These are phyloP conservation scores for Thunnus maccoyii DNA, from an alignment of 2,113 vertebrate genomes.

Conservation along the genomic window DNA sequence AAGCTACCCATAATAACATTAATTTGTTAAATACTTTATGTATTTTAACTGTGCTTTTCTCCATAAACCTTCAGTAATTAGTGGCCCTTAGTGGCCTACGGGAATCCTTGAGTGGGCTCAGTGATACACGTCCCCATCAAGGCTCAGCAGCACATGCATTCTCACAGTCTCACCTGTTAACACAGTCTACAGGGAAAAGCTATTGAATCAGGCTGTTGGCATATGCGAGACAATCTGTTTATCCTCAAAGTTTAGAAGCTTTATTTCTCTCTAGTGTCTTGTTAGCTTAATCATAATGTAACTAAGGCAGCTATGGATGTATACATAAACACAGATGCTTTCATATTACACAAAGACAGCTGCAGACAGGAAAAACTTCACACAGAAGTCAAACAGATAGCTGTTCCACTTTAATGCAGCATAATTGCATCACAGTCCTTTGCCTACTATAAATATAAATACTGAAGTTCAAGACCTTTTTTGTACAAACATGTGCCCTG, in stretches of 20 bases:
- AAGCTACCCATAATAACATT: neutral
- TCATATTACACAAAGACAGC: constrained; percentile 6
- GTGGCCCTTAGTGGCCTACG: constrained; percentile 4
- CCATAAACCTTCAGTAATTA: constrained; percentile 19
- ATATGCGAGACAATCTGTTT: constrained; percentile 44
- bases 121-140: constrained; percentile 8
- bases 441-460: neutral
- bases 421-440: neutral
- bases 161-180: constrained; percentile 35
- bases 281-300: constrained; percentile 4
- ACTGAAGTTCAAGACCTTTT: neutral
- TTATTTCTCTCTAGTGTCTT: neutral
- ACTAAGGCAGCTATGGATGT: constrained; percentile 13
- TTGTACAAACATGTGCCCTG: constrained; percentile 3
- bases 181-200: constrained; percentile 26
- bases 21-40: constrained; percentile 10
- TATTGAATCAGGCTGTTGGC: constrained; percentile 31
- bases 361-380: neutral
- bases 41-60: constrained; percentile 20
- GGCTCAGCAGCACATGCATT: neutral
- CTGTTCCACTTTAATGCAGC: neutral
- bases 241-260: neutral
- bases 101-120: constrained; percentile 21
- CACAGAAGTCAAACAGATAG: neutral
- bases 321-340: constrained; percentile 9